Evolutionary conservation across 2,113 vertebrate genomes (phyloP).

Genomic region (Ailuropoda melanoleuca): DNA sequence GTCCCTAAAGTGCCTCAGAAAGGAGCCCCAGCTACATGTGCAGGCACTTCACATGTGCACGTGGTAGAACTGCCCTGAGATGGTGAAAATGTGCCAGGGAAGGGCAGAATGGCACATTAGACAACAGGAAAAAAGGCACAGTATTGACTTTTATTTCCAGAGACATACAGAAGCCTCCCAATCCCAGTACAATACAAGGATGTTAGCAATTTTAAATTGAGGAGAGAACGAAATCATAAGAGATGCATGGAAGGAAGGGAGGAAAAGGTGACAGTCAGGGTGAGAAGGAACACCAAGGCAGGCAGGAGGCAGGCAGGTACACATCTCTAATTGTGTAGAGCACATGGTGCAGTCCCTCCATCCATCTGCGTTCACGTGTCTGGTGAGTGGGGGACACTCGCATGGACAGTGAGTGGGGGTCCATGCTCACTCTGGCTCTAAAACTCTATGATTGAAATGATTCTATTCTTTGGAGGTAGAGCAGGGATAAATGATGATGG

Average conservation of each 20-base stretch:
- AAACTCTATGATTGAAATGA: background rate
- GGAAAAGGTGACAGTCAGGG: background rate
- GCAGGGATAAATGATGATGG: background rate
- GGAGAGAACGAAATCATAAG: background rate
- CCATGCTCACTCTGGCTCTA: background rate
- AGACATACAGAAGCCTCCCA: background rate
- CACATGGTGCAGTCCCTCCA: background rate
- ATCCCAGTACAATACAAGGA: background rate
- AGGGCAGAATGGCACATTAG: background rate
- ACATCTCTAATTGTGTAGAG: no score
- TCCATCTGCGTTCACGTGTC: background rate
- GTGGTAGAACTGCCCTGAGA: fast-evolving
- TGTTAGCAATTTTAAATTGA: background rate
- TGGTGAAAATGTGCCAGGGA: background rate
- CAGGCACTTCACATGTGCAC: no score
- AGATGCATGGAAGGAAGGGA: background rate
- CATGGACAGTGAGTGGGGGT: background rate
- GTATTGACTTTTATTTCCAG: background rate
- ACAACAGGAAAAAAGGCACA: background rate
- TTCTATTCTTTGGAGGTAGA: background rate
- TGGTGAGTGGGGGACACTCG: background rate
- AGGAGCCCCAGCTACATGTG: fast-evolving
- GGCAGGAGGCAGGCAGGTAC: background rate
- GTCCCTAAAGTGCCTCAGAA: background rate
- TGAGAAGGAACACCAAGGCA: background rate